Conservation (phyloP, 2,888 invertebrate species). For the Ellobium chinense region DNA sequence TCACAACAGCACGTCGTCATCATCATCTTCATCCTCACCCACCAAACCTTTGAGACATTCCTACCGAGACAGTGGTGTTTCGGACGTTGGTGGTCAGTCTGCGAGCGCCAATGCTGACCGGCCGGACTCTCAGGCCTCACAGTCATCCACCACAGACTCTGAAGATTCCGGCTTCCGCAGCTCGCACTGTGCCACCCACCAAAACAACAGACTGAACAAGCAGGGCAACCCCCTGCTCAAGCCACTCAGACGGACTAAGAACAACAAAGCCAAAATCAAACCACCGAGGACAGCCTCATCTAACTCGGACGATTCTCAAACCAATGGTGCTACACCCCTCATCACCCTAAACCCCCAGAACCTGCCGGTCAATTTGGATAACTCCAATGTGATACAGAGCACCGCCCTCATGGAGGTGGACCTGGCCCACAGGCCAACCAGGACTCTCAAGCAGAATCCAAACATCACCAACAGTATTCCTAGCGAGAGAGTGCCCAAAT, state of each 20-base stretch:
- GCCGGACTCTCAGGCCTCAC: conserved; percentile 70
- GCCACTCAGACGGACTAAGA: conserved; percentile 49
- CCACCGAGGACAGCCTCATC: conserved; percentile 10
- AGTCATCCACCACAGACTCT: conserved; percentile 65
- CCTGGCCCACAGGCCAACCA: conserved; percentile 3
- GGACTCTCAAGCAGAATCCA: neutral
- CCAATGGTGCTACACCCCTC: conserved; percentile 17
- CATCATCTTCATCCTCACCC: neutral
- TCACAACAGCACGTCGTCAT: neutral
- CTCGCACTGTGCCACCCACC: conserved; percentile 66
- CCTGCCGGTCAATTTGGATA: conserved; percentile 19
- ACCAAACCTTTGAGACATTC: conserved; percentile 28
- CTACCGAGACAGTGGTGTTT: conserved; percentile 20
- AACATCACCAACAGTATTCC: neutral
- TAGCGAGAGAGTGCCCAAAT: neutral
- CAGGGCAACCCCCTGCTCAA: conserved; percentile 64
- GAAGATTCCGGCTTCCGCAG: conserved; percentile 74
- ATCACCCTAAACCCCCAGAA: conserved; percentile 36
- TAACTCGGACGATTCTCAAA: conserved; percentile 9
- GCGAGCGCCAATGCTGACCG: conserved; percentile 51
- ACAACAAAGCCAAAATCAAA: neutral
- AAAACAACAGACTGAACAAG: conserved; percentile 44
- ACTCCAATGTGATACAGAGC: conserved; percentile 34
- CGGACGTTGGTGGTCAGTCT: conserved; percentile 5
- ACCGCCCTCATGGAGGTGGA: conserved; percentile 14